A percentile compares a stretch with the other conserved stretches of the same genome.
These are phyloP conservation scores for Molossus alvarezi DNA, from an alignment of 2,797 vertebrate species.

Conservation along the genomic window DNA sequence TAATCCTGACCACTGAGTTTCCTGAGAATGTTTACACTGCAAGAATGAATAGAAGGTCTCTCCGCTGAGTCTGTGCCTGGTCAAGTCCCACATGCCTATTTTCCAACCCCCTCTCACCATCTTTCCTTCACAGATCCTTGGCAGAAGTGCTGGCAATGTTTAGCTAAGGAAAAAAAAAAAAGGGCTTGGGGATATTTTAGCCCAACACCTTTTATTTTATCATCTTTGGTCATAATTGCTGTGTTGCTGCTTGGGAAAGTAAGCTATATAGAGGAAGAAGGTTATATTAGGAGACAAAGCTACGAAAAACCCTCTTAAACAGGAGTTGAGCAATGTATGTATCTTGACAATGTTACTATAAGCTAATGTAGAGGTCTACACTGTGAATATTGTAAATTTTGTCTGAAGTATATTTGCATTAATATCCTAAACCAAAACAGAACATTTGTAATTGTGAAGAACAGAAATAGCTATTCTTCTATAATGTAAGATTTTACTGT, in stretches of 20 bases:
- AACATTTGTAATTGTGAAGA: not conserved
- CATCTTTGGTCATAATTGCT: slow-evolving; percentile 47
- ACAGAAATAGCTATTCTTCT: not conserved
- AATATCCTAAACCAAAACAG: slow-evolving; percentile 37
- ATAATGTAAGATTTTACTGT: not conserved
- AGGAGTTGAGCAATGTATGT: not conserved
- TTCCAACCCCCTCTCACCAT: not conserved
- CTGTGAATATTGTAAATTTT: slow-evolving; percentile 18
- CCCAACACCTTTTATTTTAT: slow-evolving; percentile 47
- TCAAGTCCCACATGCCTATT: not conserved
- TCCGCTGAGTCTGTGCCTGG: not conserved
- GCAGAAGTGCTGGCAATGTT: not conserved
- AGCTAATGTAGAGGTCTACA: not conserved
- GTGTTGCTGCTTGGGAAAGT: not conserved
- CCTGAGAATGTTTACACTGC: not conserved
- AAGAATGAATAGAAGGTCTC: not conserved
- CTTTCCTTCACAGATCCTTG: slow-evolving; percentile 39
- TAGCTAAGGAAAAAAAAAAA: not conserved
- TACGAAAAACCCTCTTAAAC: not conserved
- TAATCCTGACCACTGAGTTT: not conserved
- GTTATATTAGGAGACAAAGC: not conserved
- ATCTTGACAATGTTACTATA: not conserved
- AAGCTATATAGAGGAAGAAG: not conserved
- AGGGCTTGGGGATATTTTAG: slow-evolving; percentile 14
- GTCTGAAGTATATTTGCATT: not conserved